Conservation (phyloP, 2,888 invertebrate genomes). For the Aporophyla nigra region DNA sequence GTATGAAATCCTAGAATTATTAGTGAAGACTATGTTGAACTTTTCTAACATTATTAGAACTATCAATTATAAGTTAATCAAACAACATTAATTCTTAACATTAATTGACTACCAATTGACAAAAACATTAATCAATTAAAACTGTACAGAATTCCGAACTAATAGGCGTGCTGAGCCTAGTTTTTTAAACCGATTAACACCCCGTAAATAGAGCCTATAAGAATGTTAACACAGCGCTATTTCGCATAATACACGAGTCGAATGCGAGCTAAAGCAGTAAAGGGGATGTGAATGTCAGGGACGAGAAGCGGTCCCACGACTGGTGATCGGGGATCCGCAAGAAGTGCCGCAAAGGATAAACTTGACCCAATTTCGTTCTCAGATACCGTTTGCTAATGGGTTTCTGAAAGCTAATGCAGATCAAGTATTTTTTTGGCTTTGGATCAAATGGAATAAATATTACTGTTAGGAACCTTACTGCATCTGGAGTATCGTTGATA, state of each 20-base stretch:
- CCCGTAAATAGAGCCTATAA: slow-evolving; percentile 7
- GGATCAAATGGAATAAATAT: slow-evolving; percentile 42
- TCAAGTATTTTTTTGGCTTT: slow-evolving; percentile 46
- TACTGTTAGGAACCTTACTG: neutral
- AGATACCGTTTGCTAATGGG: slow-evolving; percentile 53
- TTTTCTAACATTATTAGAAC: neutral
- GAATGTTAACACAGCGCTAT: slow-evolving; percentile 6
- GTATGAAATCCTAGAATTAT: neutral
- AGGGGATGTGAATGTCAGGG: slow-evolving; percentile 46
- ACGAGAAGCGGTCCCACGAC: slow-evolving; percentile 13
- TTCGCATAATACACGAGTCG: slow-evolving; percentile 18
- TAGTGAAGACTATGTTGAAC: neutral
- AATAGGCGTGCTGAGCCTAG: slow-evolving; percentile 17
- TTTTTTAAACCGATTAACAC: slow-evolving; percentile 45
- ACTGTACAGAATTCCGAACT: slow-evolving; percentile 2
- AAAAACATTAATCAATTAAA: slow-evolving; percentile 32
- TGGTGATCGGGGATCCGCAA: slow-evolving; percentile 23
- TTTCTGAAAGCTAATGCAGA: slow-evolving; percentile 49
- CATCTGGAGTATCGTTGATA: slow-evolving; percentile 8
- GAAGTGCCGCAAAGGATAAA: slow-evolving; percentile 52
- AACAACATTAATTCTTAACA: neutral
- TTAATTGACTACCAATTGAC: neutral
- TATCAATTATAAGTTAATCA: neutral
- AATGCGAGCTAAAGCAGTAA: slow-evolving; percentile 15
- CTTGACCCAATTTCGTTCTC: slow-evolving; percentile 64